These are phyloP conservation scores for Characodon lateralis DNA, from an alignment of 2,797 vertebrate genomes.

Conservation along the genomic window DNA sequence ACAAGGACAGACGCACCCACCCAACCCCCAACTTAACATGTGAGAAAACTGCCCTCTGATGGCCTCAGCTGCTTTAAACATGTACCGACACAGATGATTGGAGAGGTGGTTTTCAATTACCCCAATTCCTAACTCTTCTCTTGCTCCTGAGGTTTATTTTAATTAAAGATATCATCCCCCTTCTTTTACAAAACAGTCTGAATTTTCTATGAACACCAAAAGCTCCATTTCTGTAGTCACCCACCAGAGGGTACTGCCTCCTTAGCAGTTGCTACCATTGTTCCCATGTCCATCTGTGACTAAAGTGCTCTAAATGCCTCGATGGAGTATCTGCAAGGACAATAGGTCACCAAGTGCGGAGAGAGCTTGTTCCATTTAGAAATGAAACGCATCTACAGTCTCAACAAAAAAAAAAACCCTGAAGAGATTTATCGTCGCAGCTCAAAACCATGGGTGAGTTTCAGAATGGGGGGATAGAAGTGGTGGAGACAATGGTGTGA, in stretches of 20 bases:
- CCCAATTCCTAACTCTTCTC: slow-evolving; percentile 74
- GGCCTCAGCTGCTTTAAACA: slow-evolving; percentile 80
- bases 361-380: slow-evolving; percentile 40
- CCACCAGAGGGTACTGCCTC: slow-evolving; percentile 68
- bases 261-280: slow-evolving; percentile 40
- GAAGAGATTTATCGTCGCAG: slow-evolving; percentile 41
- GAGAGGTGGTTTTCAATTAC: slow-evolving; percentile 78
- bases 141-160: slow-evolving; percentile 72
- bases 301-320: slow-evolving; percentile 60
- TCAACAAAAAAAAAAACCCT: slow-evolving; percentile 31
- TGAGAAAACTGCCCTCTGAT: slow-evolving; percentile 77
- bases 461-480: slow-evolving; percentile 40
- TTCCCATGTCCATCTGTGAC: slow-evolving; percentile 54
- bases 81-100: slow-evolving; percentile 52
- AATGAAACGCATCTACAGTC: slow-evolving; percentile 46
- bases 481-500: slow-evolving; percentile 49
- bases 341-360: slow-evolving; percentile 46
- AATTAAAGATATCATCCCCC: slow-evolving; percentile 70
- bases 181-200: slow-evolving; percentile 60
- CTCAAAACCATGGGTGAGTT: slow-evolving; percentile 30
- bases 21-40: slow-evolving; percentile 68
- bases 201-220: slow-evolving; percentile 63
- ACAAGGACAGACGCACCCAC: slow-evolving; percentile 77
- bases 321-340: slow-evolving; percentile 51
- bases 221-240: slow-evolving; percentile 58